Evolutionary conservation across 1,140 invertebrate species (phyloP), one percentile per base, ranked within the genome.

Genomic region (Trachelipus rathkii): DNA sequence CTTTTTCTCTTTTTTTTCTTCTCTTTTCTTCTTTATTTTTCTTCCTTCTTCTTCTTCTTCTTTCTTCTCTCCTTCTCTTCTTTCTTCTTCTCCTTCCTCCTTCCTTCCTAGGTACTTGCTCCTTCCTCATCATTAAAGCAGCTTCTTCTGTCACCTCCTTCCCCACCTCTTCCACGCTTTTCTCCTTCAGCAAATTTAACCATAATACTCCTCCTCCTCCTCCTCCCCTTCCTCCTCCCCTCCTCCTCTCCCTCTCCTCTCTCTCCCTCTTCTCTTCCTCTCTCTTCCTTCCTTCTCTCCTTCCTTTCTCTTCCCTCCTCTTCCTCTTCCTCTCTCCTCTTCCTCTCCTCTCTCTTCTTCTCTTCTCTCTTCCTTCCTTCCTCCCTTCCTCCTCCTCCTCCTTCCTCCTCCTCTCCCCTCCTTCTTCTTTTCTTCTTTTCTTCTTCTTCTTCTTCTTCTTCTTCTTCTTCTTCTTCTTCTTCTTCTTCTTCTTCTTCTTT

Each of bases 141-240:
- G n/a, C n/a, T n/a, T n/a, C n/a, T n/a, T n/a, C n/a, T n/a, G n/a
- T 53, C 50, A 53, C 10, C n/a, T n/a, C n/a, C 50, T 53, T 53
- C 50, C 50, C n/a, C 50, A 53, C 10, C 50, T 53, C 50, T 53
- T 53, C 50, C 50, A 53, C n/a, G n/a, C n/a, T n/a, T n/a, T 53
- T 53, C 50, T 10, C 50, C 50, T 53, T 53, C 50, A 10, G 10
- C n/a, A 10, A 10, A 10, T 53, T 53, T 53, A 53, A 10, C n/a
- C n/a, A 10, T n/a, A 10, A 10, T n/a, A 53, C n/a, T n/a, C n/a
- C n/a, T n/a, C n/a, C n/a, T n/a, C n/a, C n/a, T n/a, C n/a, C n/a
- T n/a, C n/a, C n/a, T 53, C 10, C n/a, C 10, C n/a, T 53, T 53
- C n/a, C 10, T 53, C 50, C 10, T 53, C 50, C n/a, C 50, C 50